Base-by-base conservation (phyloP, 1,140 invertebrate species). In the Orius laevigatus region DNA sequence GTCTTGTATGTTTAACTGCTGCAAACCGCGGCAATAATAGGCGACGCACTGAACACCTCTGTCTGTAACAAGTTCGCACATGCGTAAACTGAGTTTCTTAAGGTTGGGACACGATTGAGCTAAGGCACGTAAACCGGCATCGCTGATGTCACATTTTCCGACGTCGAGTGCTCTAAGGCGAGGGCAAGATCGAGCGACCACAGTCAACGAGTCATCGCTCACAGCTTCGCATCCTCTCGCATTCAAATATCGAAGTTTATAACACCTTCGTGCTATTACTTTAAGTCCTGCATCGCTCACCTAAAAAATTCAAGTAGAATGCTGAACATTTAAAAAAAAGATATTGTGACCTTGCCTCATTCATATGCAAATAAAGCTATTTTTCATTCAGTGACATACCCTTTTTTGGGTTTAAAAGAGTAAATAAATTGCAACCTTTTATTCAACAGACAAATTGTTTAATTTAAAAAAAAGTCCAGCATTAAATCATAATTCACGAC, bases 141-240 rank as follows among this genome's bases (percentile, higher is more conserved):
- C 87, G 32, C 85, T 89, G 0, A 93, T 79, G 64, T 92, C 88
- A 67, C 88, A 92, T 60, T 92, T 92, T 5, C 89, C 89, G 35
- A 92, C 77, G 59, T 93, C 89, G 0, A 92, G 63, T 1, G 88
- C 88, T 20, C 86, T 65, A 20, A 93, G 65, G 40, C 87, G 68
- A 0, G 84, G 81, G 62, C 88, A 92, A 11, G 79, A 83, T 38
- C 80, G 69, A 0, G 86, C 85, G 33, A 93, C 63, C 1, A 84
- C 79, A 39, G 84, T 79, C 49, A 90, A 78, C 1, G 84, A 84
- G 58, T 85, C 84, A 60, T 95, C 89, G 20, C 86, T 89, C 1
- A 94, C 76, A 1, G 86, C 88, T 56, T 92, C 88, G 61, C 88
- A 93, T 4, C 89, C 89, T 33, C 90, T 70, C 1, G 84, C 81